A percentile compares a stretch with the other conserved stretches of the same genome.
Evolutionary conservation across 1,140 invertebrate species (phyloP).

Genomic region (Matsumurasca onukii): DNA sequence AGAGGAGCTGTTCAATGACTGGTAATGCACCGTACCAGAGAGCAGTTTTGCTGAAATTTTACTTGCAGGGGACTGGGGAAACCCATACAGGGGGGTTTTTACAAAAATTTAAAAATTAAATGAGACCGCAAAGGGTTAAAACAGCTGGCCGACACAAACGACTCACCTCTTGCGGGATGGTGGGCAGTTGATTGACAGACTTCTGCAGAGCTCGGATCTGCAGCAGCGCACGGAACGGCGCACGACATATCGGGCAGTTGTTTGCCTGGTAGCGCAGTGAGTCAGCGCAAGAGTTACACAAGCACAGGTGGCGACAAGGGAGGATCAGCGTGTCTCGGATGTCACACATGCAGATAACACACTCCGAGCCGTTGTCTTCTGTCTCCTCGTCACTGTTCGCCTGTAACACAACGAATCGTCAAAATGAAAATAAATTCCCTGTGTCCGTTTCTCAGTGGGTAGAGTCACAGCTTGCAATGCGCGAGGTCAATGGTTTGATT

Average conservation of each 20-base stretch:
- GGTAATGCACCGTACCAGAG: too few relatives aligned
- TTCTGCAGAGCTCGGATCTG: slow-evolving; percentile 95
- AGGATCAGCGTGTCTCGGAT: slow-evolving; percentile 96
- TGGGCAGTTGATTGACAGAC: slow-evolving; percentile 55
- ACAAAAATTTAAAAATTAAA: too few relatives aligned
- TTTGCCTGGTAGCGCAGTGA: slow-evolving; percentile 95
- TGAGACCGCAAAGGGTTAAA: too few relatives aligned
- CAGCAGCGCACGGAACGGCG: slow-evolving; percentile 93
- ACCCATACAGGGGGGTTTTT: too few relatives aligned
- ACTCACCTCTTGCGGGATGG: slow-evolving; percentile 47
- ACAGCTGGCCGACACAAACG: too few relatives aligned
- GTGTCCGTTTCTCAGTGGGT: too few relatives aligned
- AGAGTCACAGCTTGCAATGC: too few relatives aligned
- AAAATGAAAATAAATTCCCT: too few relatives aligned
- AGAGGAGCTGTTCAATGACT: too few relatives aligned
- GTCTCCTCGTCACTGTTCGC: slow-evolving; percentile 81
- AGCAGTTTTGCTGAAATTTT: too few relatives aligned
- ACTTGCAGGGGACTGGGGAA: too few relatives aligned
- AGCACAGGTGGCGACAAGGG: slow-evolving; percentile 95
- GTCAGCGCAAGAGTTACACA: slow-evolving; percentile 97
- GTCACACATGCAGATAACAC: slow-evolving; percentile 99
- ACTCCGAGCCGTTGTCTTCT: slow-evolving; percentile 96
- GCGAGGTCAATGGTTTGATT: too few relatives aligned
- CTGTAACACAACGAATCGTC: slow-evolving; percentile 46
- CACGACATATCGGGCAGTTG: slow-evolving; percentile 97